Conservation (phyloP, 2,888 invertebrate genomes). For the Trachelus troglodyta region DNA sequence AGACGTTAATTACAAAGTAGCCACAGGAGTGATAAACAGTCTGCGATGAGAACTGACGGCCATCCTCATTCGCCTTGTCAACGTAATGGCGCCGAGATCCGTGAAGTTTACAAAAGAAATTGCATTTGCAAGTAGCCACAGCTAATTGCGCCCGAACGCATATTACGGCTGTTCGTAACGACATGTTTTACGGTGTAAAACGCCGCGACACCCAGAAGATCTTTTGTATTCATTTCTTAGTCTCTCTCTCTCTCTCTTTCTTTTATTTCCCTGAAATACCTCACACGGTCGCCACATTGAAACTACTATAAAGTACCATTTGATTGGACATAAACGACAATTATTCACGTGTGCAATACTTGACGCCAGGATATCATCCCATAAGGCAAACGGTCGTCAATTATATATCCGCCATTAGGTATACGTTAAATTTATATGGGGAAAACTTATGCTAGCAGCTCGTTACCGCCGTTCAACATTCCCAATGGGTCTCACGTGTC, state of each 20-base stretch:
- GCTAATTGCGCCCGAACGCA: neutral
- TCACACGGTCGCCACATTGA: neutral
- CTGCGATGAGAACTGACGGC: neutral
- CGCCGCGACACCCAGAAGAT: neutral
- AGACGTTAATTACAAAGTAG: neutral
- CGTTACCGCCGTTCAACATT: neutral
- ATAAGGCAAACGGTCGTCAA: neutral
- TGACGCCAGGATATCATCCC: neutral
- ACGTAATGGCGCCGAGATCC: neutral
- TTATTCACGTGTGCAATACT: neutral
- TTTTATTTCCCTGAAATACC: neutral
- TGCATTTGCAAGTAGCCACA: neutral
- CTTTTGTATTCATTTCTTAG: neutral
- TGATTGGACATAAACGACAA: constrained; percentile 51
- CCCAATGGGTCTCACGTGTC: neutral
- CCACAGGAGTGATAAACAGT: neutral
- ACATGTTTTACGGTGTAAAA: neutral
- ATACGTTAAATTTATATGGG: neutral
- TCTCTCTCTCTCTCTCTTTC: neutral
- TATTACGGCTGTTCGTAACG: neutral
- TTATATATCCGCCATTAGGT: neutral
- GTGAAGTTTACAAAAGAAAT: neutral
- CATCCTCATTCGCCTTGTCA: neutral
- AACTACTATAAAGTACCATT: constrained; percentile 27
- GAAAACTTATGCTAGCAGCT: neutral